These are phyloP conservation scores for Lomographa bimaculata DNA, from an alignment of 2,888 invertebrate species.

Conservation along the genomic window DNA sequence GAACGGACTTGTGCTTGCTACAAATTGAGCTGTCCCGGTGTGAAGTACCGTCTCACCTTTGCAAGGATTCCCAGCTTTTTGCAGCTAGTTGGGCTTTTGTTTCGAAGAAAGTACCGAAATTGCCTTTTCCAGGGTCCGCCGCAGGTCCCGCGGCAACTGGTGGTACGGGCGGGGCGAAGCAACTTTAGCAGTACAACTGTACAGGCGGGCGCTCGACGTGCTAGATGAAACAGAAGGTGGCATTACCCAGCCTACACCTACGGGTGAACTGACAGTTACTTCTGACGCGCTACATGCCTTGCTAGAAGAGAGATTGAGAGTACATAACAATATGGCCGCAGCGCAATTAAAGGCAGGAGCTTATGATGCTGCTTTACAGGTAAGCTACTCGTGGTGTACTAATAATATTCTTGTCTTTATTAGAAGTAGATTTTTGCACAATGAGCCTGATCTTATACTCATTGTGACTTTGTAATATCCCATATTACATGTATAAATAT, in stretches of 20 bases:
- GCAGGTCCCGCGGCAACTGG: constrained; percentile 94
- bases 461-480: too few relatives aligned
- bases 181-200: constrained; percentile 92
- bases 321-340: constrained; percentile 96
- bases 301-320: constrained; percentile 91
- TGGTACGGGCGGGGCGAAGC: constrained; percentile 94
- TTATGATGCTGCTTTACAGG: constrained; percentile 92
- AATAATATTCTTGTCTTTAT: too few relatives aligned
- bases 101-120: too few relatives aligned
- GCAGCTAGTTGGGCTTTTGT: too few relatives aligned
- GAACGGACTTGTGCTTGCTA: too few relatives aligned
- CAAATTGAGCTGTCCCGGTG: too few relatives aligned
- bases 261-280: constrained; percentile 64
- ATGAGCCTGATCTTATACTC: too few relatives aligned
- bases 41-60: too few relatives aligned
- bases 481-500: too few relatives aligned
- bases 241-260: constrained; percentile 80
- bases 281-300: constrained; percentile 70
- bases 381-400: constrained; percentile 21
- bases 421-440: too few relatives aligned
- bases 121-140: constrained; percentile 56
- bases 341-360: constrained; percentile 95
- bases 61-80: too few relatives aligned
- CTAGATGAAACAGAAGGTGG: constrained; percentile 89
- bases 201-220: constrained; percentile 92